phyloP scores from a whole-genome alignment of 2,113 vertebrate genomes.

The Bucco capensis region DNA sequence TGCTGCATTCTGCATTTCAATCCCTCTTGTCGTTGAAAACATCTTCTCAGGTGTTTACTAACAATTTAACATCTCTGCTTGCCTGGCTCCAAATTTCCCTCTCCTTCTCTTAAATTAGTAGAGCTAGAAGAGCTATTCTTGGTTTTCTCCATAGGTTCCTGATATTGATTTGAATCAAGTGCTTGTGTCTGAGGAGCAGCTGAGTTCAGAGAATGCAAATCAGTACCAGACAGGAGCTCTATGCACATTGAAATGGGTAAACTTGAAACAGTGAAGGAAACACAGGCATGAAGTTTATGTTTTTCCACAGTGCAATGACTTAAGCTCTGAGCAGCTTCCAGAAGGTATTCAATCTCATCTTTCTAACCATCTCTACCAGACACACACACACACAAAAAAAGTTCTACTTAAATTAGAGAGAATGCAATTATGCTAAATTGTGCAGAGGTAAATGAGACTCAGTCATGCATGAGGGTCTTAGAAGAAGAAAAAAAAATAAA shows the following conservation, averaged over 20 bases:
- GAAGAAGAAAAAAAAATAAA: constrained; percentile 11
- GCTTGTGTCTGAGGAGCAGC: background rate
- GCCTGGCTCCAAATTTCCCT: background rate
- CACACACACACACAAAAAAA: background rate
- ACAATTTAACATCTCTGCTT: background rate
- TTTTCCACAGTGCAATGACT: background rate
- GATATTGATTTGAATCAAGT: background rate
- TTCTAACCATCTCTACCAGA: background rate
- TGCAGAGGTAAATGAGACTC: constrained; percentile 32
- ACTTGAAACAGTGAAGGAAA: background rate
- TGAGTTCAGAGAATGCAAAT: background rate
- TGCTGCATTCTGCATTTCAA: background rate
- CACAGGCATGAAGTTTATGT: background rate
- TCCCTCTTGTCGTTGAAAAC: background rate
- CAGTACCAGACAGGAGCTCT: background rate
- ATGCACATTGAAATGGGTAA: background rate
- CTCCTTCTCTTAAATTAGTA: background rate
- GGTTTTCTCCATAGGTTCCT: background rate
- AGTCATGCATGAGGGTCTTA: constrained; percentile 27
- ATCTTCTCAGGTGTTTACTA: background rate
- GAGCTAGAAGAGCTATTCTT: background rate
- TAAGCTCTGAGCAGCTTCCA: background rate
- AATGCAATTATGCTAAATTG: constrained; percentile 18
- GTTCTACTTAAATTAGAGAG: background rate
- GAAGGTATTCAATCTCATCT: background rate